A percentile compares a stretch with the other conserved stretches of the same genome.
Evolutionary conservation across 2,113 vertebrate species (phyloP).

Genomic region (Thunnus maccoyii): DNA sequence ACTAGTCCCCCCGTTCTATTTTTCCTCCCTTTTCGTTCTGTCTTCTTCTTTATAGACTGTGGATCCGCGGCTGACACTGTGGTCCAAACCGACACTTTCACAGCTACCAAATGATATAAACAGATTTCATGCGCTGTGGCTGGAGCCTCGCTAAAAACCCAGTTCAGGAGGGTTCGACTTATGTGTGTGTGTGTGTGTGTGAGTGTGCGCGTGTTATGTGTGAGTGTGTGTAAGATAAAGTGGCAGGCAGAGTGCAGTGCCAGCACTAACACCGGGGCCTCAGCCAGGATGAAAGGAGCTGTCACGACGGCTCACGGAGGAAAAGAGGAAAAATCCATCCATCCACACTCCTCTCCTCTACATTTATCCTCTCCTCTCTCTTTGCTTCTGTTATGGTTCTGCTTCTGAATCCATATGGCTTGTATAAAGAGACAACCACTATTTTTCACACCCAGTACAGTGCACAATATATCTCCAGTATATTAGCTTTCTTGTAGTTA

Average conservation of each 20-base stretch:
- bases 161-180: constrained; percentile 65
- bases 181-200: constrained; percentile 45
- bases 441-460: constrained; percentile 52
- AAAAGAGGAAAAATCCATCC: constrained; percentile 83
- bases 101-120: constrained; percentile 83
- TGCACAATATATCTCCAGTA: constrained; percentile 5
- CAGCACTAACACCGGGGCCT: constrained; percentile 83
- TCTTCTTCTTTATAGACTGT: constrained; percentile 43
- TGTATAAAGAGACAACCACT: constrained; percentile 37
- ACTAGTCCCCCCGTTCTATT: constrained; percentile 11
- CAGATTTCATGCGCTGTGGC: constrained; percentile 80
- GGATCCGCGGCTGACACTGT: constrained; percentile 56
- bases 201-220: constrained; percentile 30
- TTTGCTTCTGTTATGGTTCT: constrained; percentile 56
- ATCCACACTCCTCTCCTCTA: constrained; percentile 66
- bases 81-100: constrained; percentile 79
- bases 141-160: constrained; percentile 76
- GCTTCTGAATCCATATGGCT: constrained; percentile 52
- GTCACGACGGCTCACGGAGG: constrained; percentile 80
- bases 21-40: constrained; percentile 9
- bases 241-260: constrained; percentile 76
- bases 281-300: constrained; percentile 84
- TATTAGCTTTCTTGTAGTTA: constrained; percentile 30
- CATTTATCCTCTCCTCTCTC: constrained; percentile 70
- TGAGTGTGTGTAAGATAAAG: constrained; percentile 67